These are phyloP conservation scores for Parnassius mnemosyne DNA, from an alignment of 2,888 invertebrate species.

Conservation along the genomic window DNA sequence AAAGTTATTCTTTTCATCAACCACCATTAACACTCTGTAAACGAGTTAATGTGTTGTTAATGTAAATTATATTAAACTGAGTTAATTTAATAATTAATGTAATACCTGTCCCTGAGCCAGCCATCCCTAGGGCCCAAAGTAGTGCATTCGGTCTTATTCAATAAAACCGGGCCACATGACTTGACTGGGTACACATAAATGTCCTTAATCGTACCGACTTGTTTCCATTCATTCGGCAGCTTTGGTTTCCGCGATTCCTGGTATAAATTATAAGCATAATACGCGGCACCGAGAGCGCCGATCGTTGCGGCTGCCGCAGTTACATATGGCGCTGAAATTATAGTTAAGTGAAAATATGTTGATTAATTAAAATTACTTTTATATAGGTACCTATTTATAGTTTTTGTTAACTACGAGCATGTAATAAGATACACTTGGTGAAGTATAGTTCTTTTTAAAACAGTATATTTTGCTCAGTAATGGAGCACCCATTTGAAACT, in stretches of 20 bases:
- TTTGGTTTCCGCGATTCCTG: constrained; percentile 39
- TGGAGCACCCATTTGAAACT: too few species aligned
- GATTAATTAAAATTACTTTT: too few species aligned
- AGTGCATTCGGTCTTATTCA: constrained; percentile 75
- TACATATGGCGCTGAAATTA: constrained; percentile 43
- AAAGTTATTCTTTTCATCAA: constrained; percentile 78
- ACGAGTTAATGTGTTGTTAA: neutral
- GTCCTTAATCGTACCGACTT: constrained; percentile 79
- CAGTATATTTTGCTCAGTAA: too few species aligned
- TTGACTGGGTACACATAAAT: constrained; percentile 81
- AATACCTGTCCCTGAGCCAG: constrained; percentile 78
- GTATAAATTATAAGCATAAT: constrained; percentile 52
- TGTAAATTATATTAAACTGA: neutral
- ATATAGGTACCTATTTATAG: too few species aligned
- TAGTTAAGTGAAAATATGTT: too few species aligned
- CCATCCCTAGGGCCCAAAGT: constrained; percentile 76
- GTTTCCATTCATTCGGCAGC: constrained; percentile 77
- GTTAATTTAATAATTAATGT: neutral
- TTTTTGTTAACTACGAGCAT: too few species aligned
- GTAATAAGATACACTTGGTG: too few species aligned
- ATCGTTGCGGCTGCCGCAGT: constrained; percentile 50
- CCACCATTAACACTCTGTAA: constrained; percentile 79
- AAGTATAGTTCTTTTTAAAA: too few species aligned
- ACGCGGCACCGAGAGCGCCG: constrained; percentile 56
- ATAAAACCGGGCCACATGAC: constrained; percentile 75